Evolutionary conservation across 2,113 vertebrate genomes (phyloP), one percentile per base, ranked within the genome.

Genomic region (Myrmophylax atrothorax): DNA sequence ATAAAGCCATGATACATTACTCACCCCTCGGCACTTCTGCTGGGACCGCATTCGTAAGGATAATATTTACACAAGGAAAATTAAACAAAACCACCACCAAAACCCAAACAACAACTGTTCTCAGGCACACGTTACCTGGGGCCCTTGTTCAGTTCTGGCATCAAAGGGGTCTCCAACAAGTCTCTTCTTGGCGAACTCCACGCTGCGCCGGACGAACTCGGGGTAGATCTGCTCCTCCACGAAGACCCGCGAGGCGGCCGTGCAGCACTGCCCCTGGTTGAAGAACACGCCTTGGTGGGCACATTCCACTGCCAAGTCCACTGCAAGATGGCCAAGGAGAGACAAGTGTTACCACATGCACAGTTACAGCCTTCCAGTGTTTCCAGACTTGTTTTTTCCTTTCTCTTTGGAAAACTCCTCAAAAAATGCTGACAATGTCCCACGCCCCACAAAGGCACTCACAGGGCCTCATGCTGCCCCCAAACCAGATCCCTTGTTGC

Each of bases 261-360:
- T 99, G 97, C 99, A 99, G 97, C 99, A 99, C 96, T 99, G 99
- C 80, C 99, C 99, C 97, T 99, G 99, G 93, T 99, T 99, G 95
- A 99, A 99, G 97, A 99, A 99, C 25, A 99, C 98, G 5, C 99
- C 99, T 96, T 99, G 99, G 86, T 99, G 99, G 82, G 98, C 98
- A 72, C 99, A 99, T 91, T 99, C 98, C 88, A 99, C 99, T 6
- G 99, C 99, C 98, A 98, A 96, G 94, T 99, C 98, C 98, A 99
- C 99, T 99, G 97, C 24, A 80, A 84, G 64, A 16, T 3, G 31
- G 66, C 58, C 92, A 89, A 87, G 68, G 79, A 94, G 47, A 50
- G 68, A 74, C 60, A 84, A 95, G 63, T 3, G 14, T 97, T 94
- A 96, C 74, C 86, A 94, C 59, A 92, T 24, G 52, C 70, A 94